A percentile compares a stretch with the other conserved stretches of the same genome.
These are phyloP conservation scores for Clarias magur DNA, from an alignment of 2,113 vertebrate genomes.

Conservation along the genomic window DNA sequence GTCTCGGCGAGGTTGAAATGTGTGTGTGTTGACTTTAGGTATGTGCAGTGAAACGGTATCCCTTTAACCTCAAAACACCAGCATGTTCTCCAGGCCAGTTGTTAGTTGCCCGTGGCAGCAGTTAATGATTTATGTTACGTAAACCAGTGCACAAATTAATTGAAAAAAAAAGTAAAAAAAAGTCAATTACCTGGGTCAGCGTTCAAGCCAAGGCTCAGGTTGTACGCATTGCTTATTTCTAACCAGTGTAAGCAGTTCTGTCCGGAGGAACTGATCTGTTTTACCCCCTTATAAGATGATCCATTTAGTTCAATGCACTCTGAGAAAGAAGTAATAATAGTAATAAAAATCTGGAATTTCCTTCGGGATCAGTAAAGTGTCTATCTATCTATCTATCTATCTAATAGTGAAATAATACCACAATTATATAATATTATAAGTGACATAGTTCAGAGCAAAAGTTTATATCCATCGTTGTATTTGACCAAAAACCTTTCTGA, in stretches of 20 bases:
- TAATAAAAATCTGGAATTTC: neutral
- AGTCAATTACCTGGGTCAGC: neutral
- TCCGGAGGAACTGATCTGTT: neutral
- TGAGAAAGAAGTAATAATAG: neutral
- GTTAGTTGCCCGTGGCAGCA: neutral
- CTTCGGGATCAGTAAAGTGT: too few relatives aligned
- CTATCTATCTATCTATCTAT: too few relatives aligned
- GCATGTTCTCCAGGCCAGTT: neutral
- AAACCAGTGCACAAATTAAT: neutral
- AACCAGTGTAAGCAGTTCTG: neutral
- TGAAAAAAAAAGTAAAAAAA: neutral
- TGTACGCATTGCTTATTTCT: neutral
- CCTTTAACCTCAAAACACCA: neutral
- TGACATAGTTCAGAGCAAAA: neutral
- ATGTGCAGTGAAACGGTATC: neutral
- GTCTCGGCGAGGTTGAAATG: neutral
- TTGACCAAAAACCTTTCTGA: neutral
- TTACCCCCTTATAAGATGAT: neutral
- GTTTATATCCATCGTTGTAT: neutral
- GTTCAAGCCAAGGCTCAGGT: neutral
- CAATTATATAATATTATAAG: neutral
- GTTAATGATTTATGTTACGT: neutral
- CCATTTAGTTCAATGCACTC: slow-evolving; percentile 6
- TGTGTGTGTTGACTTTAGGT: neutral
- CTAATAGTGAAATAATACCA: neutral